Evolutionary conservation across 2,888 invertebrate species (phyloP).

Genomic region (Limnephilus lunatus): DNA sequence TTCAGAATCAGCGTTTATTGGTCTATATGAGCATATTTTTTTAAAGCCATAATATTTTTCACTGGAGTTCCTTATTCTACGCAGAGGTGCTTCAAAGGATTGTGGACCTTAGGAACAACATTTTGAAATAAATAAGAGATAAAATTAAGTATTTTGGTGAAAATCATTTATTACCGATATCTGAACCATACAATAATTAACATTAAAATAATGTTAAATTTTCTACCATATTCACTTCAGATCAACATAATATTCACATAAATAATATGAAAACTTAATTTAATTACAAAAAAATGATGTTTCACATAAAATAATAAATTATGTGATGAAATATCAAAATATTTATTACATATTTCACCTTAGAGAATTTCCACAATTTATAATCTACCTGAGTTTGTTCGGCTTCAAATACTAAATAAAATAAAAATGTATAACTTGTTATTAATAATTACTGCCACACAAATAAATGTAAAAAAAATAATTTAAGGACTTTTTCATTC

Average conservation of each 20-base stretch:
- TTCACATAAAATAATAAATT: neutral
- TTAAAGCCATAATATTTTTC: too few relatives aligned
- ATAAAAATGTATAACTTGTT: neutral
- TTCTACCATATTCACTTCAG: slow-evolving; percentile 11
- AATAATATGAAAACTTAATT: neutral
- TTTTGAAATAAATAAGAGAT: neutral
- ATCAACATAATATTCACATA: slow-evolving; percentile 31
- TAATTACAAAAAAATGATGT: slow-evolving; percentile 13
- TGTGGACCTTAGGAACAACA: neutral
- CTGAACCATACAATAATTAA: slow-evolving; percentile 47
- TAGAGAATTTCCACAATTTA: slow-evolving; percentile 5
- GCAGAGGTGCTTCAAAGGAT: too few relatives aligned
- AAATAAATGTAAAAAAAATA: neutral
- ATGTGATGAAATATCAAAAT: slow-evolving; percentile 20
- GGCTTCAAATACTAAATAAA: neutral
- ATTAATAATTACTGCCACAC: neutral
- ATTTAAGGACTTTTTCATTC: neutral
- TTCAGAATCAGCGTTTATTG: too few relatives aligned
- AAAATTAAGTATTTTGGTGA: slow-evolving; percentile 23
- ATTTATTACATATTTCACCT: neutral
- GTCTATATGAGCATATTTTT: too few relatives aligned
- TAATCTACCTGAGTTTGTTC: slow-evolving; percentile 28
- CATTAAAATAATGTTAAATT: slow-evolving; percentile 36
- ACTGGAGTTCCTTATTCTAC: too few relatives aligned
- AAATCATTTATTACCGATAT: slow-evolving; percentile 48